Evolutionary conservation across 2,113 vertebrate species (phyloP).

Genomic region (Podarcis muralis): DNA sequence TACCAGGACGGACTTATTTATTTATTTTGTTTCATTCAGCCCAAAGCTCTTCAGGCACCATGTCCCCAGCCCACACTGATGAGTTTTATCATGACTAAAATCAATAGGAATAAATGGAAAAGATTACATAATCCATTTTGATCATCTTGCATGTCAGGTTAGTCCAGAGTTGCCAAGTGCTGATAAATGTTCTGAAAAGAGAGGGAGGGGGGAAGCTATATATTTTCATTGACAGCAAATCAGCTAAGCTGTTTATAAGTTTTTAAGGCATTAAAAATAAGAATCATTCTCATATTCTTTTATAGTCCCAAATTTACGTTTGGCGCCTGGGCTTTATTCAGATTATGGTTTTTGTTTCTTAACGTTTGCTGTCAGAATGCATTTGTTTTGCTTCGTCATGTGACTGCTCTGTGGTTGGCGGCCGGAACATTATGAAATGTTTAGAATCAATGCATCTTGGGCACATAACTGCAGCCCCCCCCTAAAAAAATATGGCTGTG

Average conservation of each 20-base stretch:
- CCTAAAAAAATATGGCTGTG: neutral
- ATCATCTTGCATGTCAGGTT: conserved; percentile 61
- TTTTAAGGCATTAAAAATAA: conserved; percentile 52
- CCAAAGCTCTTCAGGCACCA: conserved; percentile 49
- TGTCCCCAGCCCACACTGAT: conserved; percentile 52
- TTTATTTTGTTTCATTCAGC: conserved; percentile 26
- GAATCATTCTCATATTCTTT: conserved; percentile 58
- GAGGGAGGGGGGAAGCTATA: conserved; percentile 52
- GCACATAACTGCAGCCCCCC: neutral
- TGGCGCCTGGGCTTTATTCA: neutral
- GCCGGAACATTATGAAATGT: neutral
- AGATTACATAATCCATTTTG: conserved; percentile 66
- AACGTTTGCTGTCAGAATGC: neutral
- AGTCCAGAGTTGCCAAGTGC: conserved; percentile 59
- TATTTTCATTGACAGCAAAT: conserved; percentile 71
- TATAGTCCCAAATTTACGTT: conserved; percentile 58
- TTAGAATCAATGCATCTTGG: neutral
- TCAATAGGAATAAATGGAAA: conserved; percentile 68
- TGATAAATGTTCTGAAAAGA: conserved; percentile 65
- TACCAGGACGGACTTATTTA: conserved; percentile 33
- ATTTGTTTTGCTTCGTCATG: neutral
- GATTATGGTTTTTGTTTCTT: neutral
- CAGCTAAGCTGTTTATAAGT: conserved; percentile 56
- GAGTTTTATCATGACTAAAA: conserved; percentile 67
- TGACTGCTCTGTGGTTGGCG: neutral